Percentiles rank a stretch among this genome's conserved stretches.
These are phyloP conservation scores for Papilio polyxenes DNA, from an alignment of 1,140 invertebrate species.

Conservation along the genomic window DNA sequence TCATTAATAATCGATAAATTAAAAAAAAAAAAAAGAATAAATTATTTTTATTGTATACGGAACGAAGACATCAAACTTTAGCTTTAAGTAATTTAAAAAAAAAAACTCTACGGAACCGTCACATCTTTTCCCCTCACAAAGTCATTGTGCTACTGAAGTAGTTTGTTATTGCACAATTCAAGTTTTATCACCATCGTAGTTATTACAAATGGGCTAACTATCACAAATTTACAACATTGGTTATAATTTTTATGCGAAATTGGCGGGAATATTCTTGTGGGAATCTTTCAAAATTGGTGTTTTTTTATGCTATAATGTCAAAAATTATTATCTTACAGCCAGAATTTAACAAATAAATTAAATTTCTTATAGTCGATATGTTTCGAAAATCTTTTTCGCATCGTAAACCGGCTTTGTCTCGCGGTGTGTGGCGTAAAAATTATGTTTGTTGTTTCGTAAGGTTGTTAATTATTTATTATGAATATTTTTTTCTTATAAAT, in stretches of 20 bases:
- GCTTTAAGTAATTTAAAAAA: neutral
- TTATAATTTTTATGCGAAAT: neutral
- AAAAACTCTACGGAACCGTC: neutral
- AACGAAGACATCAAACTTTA: neutral
- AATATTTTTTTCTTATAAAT: too few relatives aligned
- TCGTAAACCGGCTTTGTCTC: too few relatives aligned
- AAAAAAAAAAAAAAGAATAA: too few relatives aligned
- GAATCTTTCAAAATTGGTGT: neutral
- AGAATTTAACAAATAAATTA: neutral
- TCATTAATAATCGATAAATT: too few relatives aligned
- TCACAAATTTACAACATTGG: neutral
- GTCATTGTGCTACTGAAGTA: neutral
- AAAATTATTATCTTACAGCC: neutral
- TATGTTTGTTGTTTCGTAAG: too few relatives aligned
- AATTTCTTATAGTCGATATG: too few relatives aligned
- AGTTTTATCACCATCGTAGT: conserved; percentile 13
- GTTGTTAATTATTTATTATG: too few relatives aligned
- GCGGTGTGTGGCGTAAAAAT: too few relatives aligned
- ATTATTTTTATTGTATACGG: neutral
- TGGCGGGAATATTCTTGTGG: neutral
- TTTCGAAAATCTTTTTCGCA: too few relatives aligned
- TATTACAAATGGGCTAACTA: conserved; percentile 5
- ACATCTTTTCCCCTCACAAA: neutral
- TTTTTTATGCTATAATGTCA: neutral
- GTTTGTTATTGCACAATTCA: conserved; percentile 28